These are phyloP conservation scores for Drosophila tripunctata DNA, from an alignment of 2,888 invertebrate genomes.

Conservation along the genomic window DNA sequence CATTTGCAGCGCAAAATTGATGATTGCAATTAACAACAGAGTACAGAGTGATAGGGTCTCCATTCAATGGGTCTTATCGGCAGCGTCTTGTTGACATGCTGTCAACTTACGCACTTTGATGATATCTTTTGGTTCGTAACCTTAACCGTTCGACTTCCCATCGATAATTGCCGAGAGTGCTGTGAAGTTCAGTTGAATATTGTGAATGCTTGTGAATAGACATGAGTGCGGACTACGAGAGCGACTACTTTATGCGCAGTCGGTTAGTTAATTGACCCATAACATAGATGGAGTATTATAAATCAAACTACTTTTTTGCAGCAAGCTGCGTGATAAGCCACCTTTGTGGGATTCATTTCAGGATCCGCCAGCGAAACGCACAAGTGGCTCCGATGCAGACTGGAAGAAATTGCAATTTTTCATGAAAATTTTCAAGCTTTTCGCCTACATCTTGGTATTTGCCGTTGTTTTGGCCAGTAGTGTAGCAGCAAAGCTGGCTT, in stretches of 20 bases:
- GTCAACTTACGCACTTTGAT: slow-evolving; percentile 62
- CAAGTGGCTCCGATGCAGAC: slow-evolving; percentile 88
- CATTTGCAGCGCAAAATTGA: slow-evolving; percentile 7
- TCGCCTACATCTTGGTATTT: slow-evolving; percentile 89
- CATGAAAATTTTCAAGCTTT: slow-evolving; percentile 87
- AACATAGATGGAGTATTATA: neutral
- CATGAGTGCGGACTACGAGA: slow-evolving; percentile 73
- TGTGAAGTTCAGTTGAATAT: slow-evolving; percentile 54
- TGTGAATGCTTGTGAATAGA: slow-evolving; percentile 28
- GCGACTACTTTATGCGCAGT: slow-evolving; percentile 57
- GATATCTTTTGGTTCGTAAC: slow-evolving; percentile 40
- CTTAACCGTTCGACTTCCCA: slow-evolving; percentile 45
- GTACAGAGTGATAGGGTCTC: slow-evolving; percentile 12
- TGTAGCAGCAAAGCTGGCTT: slow-evolving; percentile 89
- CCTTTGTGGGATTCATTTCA: slow-evolving; percentile 93
- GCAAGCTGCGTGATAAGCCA: slow-evolving; percentile 71
- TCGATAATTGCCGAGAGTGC: slow-evolving; percentile 28
- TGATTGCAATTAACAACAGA: slow-evolving; percentile 31
- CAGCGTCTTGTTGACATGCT: slow-evolving; percentile 59
- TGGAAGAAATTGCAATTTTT: slow-evolving; percentile 87
- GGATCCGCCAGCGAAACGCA: slow-evolving; percentile 88
- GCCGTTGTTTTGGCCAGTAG: slow-evolving; percentile 87
- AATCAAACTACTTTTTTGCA: slow-evolving; percentile 8
- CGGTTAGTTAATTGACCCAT: slow-evolving; percentile 41
- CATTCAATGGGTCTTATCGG: slow-evolving; percentile 35